These are phyloP conservation scores for Drosophila yakuba DNA, from an alignment of 1,140 invertebrate genomes.

Conservation along the genomic window DNA sequence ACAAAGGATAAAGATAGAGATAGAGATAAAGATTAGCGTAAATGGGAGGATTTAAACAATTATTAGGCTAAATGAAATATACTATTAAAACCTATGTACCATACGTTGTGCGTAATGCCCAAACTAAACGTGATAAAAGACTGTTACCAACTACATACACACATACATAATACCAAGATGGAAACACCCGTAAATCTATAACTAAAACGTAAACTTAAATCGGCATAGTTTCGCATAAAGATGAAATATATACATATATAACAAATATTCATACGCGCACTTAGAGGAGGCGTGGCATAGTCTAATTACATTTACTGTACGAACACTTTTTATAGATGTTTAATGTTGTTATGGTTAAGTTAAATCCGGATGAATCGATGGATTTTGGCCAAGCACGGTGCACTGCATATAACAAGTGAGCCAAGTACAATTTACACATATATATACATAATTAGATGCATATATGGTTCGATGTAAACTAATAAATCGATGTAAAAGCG, in stretches of 20 bases:
- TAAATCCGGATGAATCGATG: slow-evolving; percentile 6
- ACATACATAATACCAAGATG: slow-evolving; percentile 43
- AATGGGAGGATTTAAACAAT: slow-evolving; percentile 35
- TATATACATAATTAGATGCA: slow-evolving; percentile 34
- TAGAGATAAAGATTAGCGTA: slow-evolving; percentile 5
- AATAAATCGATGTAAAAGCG: slow-evolving; percentile 37
- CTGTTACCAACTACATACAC: slow-evolving; percentile 66
- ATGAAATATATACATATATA: slow-evolving; percentile 30
- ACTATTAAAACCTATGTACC: slow-evolving; percentile 34
- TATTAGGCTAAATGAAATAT: slow-evolving; percentile 39
- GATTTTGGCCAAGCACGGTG: slow-evolving; percentile 11
- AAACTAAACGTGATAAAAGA: slow-evolving; percentile 81
- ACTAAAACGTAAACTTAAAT: slow-evolving; percentile 52
- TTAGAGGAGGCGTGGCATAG: slow-evolving; percentile 4
- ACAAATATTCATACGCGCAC: slow-evolving; percentile 12
- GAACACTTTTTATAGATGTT: slow-evolving; percentile 56
- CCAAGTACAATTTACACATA: slow-evolving; percentile 75
- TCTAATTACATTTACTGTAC: slow-evolving; percentile 47
- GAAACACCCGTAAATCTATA: slow-evolving; percentile 30
- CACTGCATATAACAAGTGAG: slow-evolving; percentile 22
- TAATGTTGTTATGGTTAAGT: slow-evolving; percentile 46
- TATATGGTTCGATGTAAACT: slow-evolving; percentile 40
- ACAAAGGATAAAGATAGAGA: background rate
- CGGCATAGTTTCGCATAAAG: slow-evolving; percentile 30
- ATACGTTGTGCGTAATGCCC: slow-evolving; percentile 52